A percentile compares a stretch with the other conserved stretches of the same genome.
These are phyloP conservation scores for Cordilura impudica DNA, from an alignment of 2,888 invertebrate genomes.

Conservation along the genomic window DNA sequence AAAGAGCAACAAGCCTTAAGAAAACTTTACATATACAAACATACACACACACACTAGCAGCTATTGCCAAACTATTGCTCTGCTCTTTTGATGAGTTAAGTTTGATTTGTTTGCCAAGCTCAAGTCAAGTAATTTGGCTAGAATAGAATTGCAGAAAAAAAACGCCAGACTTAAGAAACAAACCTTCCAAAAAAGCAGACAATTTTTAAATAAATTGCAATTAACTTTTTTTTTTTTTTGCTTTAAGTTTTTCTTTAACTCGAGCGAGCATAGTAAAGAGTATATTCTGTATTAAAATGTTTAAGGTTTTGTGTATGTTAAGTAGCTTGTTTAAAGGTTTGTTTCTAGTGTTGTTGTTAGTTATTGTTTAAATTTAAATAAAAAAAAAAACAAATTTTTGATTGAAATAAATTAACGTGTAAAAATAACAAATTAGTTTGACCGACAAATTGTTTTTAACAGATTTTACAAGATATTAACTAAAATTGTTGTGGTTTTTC, in stretches of 20 bases:
- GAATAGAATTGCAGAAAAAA: too few relatives aligned
- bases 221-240: conserved; percentile 37
- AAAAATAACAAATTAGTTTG: conserved; percentile 62
- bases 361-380: neutral
- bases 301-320: conserved; percentile 3
- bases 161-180: too few relatives aligned
- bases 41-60: neutral
- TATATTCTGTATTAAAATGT: neutral
- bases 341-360: neutral
- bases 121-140: conserved; percentile 42
- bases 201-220: conserved; percentile 45
- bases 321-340: conserved; percentile 36
- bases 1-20: conserved; percentile 63
- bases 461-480: conserved; percentile 60
- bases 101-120: conserved; percentile 57
- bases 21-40: neutral
- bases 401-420: conserved; percentile 61
- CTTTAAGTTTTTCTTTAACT: conserved; percentile 23
- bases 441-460: conserved; percentile 62
- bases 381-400: conserved; percentile 13
- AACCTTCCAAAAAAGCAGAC: neutral
- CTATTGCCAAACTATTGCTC: conserved; percentile 42
- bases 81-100: conserved; percentile 59
- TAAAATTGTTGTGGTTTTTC: conserved; percentile 32
- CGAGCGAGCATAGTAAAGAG: neutral